Conservation (phyloP, 2,888 invertebrate genomes). For the Spialia ferax region DNA sequence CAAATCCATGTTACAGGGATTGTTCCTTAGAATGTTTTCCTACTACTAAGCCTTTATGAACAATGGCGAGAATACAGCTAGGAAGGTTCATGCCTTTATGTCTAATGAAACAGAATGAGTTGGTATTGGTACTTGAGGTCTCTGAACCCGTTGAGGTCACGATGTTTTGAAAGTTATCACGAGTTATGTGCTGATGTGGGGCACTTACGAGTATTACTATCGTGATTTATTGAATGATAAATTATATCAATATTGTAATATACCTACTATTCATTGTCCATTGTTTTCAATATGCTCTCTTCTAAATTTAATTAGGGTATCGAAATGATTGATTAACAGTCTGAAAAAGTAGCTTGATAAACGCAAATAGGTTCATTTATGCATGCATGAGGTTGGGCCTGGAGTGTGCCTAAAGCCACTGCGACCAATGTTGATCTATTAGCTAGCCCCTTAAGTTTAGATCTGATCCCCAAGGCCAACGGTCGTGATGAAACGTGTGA, state of each 20-base stretch:
- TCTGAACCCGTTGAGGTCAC: constrained; percentile 56
- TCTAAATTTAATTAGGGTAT: neutral
- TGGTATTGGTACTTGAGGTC: constrained; percentile 50
- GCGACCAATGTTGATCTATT: too few species aligned
- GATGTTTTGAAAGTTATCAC: constrained; percentile 58
- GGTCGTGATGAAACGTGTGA: too few species aligned
- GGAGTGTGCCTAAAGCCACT: too few species aligned
- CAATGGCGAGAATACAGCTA: neutral
- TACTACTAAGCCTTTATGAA: neutral
- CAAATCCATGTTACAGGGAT: neutral
- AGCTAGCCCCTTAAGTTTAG: too few species aligned
- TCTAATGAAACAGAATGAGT: neutral
- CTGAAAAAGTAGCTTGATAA: neutral
- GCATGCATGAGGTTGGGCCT: too few species aligned
- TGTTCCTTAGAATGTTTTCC: too few species aligned
- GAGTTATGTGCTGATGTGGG: constrained; percentile 27
- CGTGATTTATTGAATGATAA: constrained; percentile 32
- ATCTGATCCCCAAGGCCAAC: too few species aligned
- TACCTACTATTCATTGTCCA: neutral
- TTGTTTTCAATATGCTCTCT: neutral
- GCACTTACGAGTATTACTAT: constrained; percentile 22
- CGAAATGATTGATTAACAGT: neutral
- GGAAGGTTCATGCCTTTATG: neutral
- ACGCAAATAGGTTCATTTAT: neutral
- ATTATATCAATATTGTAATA: constrained; percentile 1